phyloP scores from a whole-genome alignment of 2,888 invertebrate genomes.

The Pristionchus entomophagus region DNA sequence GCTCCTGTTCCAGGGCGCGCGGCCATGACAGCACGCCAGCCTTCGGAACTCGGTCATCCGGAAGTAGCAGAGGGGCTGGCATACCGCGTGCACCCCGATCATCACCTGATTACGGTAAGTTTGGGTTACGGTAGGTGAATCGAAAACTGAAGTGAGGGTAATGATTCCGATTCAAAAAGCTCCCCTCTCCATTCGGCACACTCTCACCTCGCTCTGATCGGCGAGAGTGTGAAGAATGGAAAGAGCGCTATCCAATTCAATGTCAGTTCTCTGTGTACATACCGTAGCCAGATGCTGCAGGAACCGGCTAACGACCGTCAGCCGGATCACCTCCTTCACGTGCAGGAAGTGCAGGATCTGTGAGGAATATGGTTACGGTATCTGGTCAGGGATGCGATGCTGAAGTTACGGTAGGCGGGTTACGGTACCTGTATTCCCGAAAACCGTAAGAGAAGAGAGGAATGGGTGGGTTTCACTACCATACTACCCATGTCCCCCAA shows the following conservation, averaged over 20 bases:
- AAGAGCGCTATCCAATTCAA: too few species aligned
- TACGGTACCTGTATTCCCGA: slow-evolving; percentile 62
- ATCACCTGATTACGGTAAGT: slow-evolving; percentile 62
- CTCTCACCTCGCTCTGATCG: too few species aligned
- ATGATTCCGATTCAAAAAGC: too few species aligned
- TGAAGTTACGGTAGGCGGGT: background rate
- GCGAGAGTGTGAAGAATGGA: too few species aligned
- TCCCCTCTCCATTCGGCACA: too few species aligned
- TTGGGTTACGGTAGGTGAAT: background rate
- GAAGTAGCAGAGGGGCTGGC: slow-evolving; percentile 75
- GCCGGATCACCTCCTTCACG: background rate
- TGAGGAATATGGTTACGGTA: background rate
- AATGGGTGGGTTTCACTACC: slow-evolving; percentile 74
- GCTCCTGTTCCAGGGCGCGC: slow-evolving; percentile 62
- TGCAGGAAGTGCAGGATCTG: slow-evolving; percentile 44
- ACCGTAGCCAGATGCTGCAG: slow-evolving; percentile 24
- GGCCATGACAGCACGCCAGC: slow-evolving; percentile 70
- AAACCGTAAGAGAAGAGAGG: slow-evolving; percentile 75
- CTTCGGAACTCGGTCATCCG: slow-evolving; percentile 75
- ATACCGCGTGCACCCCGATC: slow-evolving; percentile 75
- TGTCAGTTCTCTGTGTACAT: background rate
- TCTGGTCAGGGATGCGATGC: background rate
- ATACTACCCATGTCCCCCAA: background rate
- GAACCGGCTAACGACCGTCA: background rate
- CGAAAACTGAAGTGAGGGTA: background rate